Base-by-base conservation (phyloP, 1,140 invertebrate species). In the Macrosteles quadrilineatus region DNA sequence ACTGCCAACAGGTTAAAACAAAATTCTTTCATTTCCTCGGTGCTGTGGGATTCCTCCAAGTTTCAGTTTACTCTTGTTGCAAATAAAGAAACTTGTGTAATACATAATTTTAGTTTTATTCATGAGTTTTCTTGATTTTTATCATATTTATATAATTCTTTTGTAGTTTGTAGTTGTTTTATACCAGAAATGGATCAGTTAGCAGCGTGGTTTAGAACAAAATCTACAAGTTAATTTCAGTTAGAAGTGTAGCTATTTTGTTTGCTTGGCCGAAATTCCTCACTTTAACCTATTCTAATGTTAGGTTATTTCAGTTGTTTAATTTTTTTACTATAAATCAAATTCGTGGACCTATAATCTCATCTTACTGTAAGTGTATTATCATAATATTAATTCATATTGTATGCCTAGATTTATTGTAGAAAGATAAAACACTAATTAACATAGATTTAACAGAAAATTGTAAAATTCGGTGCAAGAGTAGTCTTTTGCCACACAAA, bases 401-500 rank as follows among this genome's bases (percentile, higher is more conserved):
- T 70, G 69, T 70, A 70, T 66, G 64, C 63, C 63, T 65, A 64
- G 63, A 50, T 68, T 55, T 70, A 64, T 70, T 65, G 69, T 47
- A 70, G 45, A 70, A 55, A 66, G 50, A 23, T 65, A 53, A 68
- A 25, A 70, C 29, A 57, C 40, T 50, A 23, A 64, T 65, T 66
- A 65, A 70, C 63, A 47, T 70, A 70, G 69, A 68, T 68, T 68
- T 68, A 57, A 68, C 50, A 68, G 31, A 65, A 70, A 65, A 70
- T 66, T 71, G 72, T 73, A 71, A 73, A 73, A 73, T 73, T 73
- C 69, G 63, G 70, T 73, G 72, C 72, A 73, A 69, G 70, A 71
- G 72, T 68, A 65, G 69, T 70, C 25, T 59, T 73, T 70, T 73
- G 72, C 70, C 70, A 70, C 59, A 73, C 53, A 72, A 72, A 36